Evolutionary conservation across 2,797 vertebrate genomes (phyloP).

Genomic region (Etheostoma nigrum): DNA sequence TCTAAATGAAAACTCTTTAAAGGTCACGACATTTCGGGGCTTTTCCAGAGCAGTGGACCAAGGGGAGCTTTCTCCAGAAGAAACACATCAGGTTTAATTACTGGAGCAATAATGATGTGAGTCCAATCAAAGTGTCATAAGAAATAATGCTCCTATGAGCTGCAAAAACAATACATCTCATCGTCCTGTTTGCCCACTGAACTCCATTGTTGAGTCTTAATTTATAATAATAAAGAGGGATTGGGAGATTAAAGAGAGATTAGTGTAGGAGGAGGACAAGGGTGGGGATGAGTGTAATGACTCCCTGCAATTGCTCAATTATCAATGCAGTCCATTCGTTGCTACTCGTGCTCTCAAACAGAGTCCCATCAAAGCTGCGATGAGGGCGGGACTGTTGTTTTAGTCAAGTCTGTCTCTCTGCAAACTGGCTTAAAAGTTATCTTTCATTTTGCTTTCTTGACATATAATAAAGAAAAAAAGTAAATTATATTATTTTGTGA

Average conservation of each 20-base stretch:
- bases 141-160: background rate
- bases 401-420: background rate
- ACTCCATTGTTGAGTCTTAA: slow-evolving; percentile 28
- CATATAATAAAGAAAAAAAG: slow-evolving; percentile 1
- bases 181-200: background rate
- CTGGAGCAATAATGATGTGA: background rate
- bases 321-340: slow-evolving; percentile 38
- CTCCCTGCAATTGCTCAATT: slow-evolving; percentile 54
- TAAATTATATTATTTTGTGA: slow-evolving; percentile 1
- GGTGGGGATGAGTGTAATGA: slow-evolving; percentile 65
- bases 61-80: slow-evolving; percentile 25
- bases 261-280: slow-evolving; percentile 63
- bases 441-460: slow-evolving; percentile 2
- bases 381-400: slow-evolving; percentile 12
- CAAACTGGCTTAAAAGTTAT: background rate
- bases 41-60: slow-evolving; percentile 22
- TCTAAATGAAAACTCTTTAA: slow-evolving; percentile 49
- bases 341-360: slow-evolving; percentile 20
- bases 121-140: background rate
- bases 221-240: slow-evolving; percentile 34
- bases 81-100: background rate
- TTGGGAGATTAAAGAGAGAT: slow-evolving; percentile 47
- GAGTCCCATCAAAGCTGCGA: slow-evolving; percentile 36
- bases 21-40: slow-evolving; percentile 72
- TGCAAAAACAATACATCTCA: background rate